Percentiles rank a stretch among this genome's conserved stretches.
phyloP scores from a whole-genome alignment of 2,888 invertebrate species.

The Pteria penguin region DNA sequence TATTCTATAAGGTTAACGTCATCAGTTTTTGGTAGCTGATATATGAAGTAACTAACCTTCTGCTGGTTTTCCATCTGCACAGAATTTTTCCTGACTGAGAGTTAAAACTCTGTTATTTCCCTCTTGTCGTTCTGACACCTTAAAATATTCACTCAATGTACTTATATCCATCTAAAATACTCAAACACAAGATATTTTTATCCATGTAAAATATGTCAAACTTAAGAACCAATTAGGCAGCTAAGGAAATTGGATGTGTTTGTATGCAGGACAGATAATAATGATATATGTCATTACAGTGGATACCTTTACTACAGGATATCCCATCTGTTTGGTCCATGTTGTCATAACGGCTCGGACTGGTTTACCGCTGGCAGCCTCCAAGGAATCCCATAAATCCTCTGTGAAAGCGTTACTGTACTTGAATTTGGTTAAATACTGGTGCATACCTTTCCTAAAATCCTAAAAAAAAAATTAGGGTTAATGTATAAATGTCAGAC shows the following conservation, averaged over 20 bases:
- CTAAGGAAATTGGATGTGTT: too few species aligned
- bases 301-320: conserved; percentile 87
- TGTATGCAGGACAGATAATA: neutral
- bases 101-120: conserved; percentile 85
- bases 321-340: conserved; percentile 98
- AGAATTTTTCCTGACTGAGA: conserved; percentile 91
- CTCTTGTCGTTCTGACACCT: conserved; percentile 76
- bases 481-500: neutral
- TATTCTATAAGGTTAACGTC: too few species aligned
- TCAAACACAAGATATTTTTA: too few species aligned
- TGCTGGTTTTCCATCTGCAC: conserved; percentile 86
- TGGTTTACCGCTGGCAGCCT: conserved; percentile 93
- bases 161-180: too few species aligned
- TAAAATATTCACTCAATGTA: too few species aligned
- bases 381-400: conserved; percentile 94
- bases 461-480: conserved; percentile 82
- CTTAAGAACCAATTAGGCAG: too few species aligned
- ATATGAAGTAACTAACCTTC: too few species aligned
- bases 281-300: neutral
- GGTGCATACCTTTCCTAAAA: conserved; percentile 94
- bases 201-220: too few species aligned
- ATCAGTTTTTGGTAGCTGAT: too few species aligned
- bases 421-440: conserved; percentile 91
- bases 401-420: conserved; percentile 95
- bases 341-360: conserved; percentile 95